Evolutionary conservation across 2,888 invertebrate genomes (phyloP).

Genomic region (Rhingia rostrata): DNA sequence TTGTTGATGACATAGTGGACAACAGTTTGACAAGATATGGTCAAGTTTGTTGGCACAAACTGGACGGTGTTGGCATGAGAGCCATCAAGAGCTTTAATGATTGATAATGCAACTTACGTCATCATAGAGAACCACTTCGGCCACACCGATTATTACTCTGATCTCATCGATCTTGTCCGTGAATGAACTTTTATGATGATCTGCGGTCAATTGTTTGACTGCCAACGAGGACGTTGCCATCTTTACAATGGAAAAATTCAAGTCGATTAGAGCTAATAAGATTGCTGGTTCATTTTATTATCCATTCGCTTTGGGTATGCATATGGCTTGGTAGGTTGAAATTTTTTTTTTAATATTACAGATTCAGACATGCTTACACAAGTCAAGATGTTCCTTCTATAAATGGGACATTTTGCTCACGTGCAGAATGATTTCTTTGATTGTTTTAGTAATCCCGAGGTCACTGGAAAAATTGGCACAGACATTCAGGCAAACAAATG

Average conservation of each 20-base stretch:
- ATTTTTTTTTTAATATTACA: conserved; percentile 75
- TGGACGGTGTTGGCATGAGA: conserved; percentile 87
- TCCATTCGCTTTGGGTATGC: conserved; percentile 94
- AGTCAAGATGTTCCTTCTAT: conserved; percentile 92
- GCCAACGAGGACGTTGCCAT: conserved; percentile 86
- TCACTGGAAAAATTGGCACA: conserved; percentile 94
- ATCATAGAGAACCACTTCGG: conserved; percentile 91
- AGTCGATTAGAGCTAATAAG: conserved; percentile 94
- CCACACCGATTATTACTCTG: conserved; percentile 89
- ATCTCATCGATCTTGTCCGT: conserved; percentile 92
- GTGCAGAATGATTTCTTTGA: conserved; percentile 90
- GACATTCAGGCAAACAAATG: conserved; percentile 98
- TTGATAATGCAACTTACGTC: conserved; percentile 91
- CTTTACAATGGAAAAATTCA: conserved; percentile 94
- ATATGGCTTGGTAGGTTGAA: conserved; percentile 87
- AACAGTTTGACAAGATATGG: conserved; percentile 91
- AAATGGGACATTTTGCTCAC: conserved; percentile 98
- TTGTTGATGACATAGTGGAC: conserved; percentile 97
- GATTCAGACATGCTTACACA: conserved; percentile 92
- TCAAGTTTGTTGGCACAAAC: conserved; percentile 94
- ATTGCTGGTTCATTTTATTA: conserved; percentile 96
- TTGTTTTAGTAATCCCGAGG: conserved; percentile 92
- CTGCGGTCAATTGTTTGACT: conserved; percentile 86
- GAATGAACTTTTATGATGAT: conserved; percentile 82
- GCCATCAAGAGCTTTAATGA: conserved; percentile 94